Evolutionary conservation across 2,888 invertebrate genomes (phyloP).

Genomic region (Pterobdella sp.): DNA sequence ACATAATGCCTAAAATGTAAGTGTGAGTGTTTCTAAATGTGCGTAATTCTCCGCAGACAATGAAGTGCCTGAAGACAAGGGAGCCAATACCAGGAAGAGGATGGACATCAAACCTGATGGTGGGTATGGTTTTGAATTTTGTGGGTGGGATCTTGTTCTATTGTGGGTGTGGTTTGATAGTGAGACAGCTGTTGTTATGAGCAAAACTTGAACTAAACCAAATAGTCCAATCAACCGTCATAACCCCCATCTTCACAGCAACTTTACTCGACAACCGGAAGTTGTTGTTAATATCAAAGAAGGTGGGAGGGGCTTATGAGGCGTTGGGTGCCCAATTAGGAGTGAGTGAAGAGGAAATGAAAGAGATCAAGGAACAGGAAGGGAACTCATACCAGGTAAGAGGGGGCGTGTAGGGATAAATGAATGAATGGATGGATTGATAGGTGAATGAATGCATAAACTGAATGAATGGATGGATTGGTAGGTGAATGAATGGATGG

Average conservation of each 20-base stretch:
- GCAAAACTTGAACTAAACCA: no score
- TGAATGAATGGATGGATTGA: conserved; percentile 1
- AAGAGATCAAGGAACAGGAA: conserved; percentile 32
- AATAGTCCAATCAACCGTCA: no score
- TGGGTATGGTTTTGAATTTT: no score
- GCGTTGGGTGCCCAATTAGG: conserved; percentile 29
- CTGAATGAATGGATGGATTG: background rate
- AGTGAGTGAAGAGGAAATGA: conserved; percentile 31
- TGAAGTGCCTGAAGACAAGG: no score
- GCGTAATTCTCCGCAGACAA: no score
- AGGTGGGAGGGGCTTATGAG: conserved; percentile 31
- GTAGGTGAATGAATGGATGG: conserved; percentile 1
- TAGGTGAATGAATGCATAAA: conserved; percentile 1
- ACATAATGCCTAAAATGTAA: no score
- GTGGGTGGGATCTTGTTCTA: no score
- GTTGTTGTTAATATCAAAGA: conserved; percentile 32
- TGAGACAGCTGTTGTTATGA: no score
- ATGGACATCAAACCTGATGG: no score
- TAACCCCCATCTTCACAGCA: conserved; percentile 2
- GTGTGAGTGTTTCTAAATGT: no score
- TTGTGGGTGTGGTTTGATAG: no score
- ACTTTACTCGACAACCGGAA: conserved; percentile 31
- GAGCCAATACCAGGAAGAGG: no score
- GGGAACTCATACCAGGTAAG: conserved; percentile 33
- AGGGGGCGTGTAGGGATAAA: background rate